Conservation (phyloP, 2,113 vertebrate species). For the Synodontis membranacea region DNA sequence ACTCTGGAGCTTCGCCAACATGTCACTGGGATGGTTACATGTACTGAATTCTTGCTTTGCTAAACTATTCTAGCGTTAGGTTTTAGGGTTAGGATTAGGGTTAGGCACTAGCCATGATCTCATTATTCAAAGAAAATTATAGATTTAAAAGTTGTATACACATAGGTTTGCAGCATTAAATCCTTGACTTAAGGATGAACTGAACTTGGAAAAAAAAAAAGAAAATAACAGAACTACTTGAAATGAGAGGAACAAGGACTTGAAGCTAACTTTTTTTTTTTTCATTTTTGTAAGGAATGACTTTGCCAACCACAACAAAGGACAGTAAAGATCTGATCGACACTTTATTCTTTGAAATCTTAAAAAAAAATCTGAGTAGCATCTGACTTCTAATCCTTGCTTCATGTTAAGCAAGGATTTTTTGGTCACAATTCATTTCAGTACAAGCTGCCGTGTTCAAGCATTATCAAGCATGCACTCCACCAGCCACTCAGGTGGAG, state of each 20-base stretch:
- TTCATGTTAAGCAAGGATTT: neutral
- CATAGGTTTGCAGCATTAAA: neutral
- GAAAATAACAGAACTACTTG: neutral
- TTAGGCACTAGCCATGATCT: neutral
- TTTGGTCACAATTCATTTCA: constrained; percentile 18
- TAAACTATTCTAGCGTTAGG: too few relatives aligned
- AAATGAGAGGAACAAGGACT: neutral
- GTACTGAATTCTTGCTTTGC: neutral
- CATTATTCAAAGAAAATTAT: neutral
- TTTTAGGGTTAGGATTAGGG: too few relatives aligned
- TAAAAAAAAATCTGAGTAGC: neutral
- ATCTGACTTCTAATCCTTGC: neutral
- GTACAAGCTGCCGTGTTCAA: constrained; percentile 1
- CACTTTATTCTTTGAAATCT: neutral
- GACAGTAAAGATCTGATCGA: neutral
- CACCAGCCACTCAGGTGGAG: constrained; percentile 12
- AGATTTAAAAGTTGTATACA: neutral
- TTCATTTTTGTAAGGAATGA: neutral
- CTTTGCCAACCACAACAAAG: neutral
- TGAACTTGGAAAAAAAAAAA: neutral
- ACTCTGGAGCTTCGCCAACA: neutral
- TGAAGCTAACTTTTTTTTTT: neutral
- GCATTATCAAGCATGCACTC: neutral
- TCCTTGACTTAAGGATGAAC: neutral
- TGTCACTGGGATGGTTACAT: neutral